These are phyloP conservation scores for Sebastes steindachneri DNA, from an alignment of 2,797 vertebrate species.

Conservation along the genomic window DNA sequence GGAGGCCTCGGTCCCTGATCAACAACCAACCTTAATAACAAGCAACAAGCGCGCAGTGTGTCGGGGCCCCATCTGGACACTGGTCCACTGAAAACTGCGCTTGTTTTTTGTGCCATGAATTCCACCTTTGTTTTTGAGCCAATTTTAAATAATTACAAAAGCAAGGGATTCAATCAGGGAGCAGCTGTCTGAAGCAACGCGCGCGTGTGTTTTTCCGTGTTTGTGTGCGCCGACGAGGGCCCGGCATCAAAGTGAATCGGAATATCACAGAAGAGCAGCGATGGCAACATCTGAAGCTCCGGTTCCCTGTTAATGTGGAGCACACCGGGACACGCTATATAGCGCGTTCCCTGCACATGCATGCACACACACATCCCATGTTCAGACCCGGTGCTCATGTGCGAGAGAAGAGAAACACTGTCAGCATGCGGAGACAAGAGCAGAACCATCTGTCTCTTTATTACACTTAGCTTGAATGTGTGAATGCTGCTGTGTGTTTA, in stretches of 20 bases:
- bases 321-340: not conserved
- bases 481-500: constrained; percentile 55
- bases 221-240: constrained; percentile 54
- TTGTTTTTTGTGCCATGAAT: constrained; percentile 63
- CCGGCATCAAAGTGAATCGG: constrained; percentile 74
- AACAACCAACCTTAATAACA: constrained; percentile 60
- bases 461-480: constrained; percentile 51
- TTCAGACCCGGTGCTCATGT: constrained; percentile 24
- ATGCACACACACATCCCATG: not conserved
- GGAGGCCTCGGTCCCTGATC: constrained; percentile 56
- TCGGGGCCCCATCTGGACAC: constrained; percentile 74
- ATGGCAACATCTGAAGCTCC: constrained; percentile 62
- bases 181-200: constrained; percentile 70
- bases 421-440: constrained; percentile 53
- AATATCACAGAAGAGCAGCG: constrained; percentile 68
- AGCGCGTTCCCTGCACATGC: not conserved
- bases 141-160: constrained; percentile 81
- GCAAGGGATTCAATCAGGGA: constrained; percentile 78
- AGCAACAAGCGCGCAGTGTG: constrained; percentile 65
- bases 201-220: constrained; percentile 43
- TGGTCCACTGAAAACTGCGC: constrained; percentile 61
- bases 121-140: constrained; percentile 77
- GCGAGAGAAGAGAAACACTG: constrained; percentile 30
- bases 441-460: constrained; percentile 67
- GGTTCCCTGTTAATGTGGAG: constrained; percentile 44